Evolutionary conservation across 2,888 invertebrate species (phyloP).

Genomic region (Cyclophora albipunctata): DNA sequence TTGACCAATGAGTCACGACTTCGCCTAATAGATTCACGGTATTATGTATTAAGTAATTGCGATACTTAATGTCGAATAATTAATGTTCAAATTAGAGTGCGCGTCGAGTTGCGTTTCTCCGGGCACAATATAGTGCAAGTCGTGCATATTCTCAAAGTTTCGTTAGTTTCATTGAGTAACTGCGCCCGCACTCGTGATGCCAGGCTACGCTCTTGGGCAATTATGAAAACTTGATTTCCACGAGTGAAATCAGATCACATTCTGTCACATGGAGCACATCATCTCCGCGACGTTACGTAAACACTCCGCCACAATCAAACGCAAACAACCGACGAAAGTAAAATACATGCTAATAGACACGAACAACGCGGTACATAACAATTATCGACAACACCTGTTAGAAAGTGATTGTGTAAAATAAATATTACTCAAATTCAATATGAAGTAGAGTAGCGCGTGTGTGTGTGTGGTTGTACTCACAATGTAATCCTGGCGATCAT

Average conservation of each 20-base stretch:
- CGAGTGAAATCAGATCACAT: conserved; percentile 58
- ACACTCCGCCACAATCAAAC: conserved; percentile 21
- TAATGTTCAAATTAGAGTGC: too few relatives aligned
- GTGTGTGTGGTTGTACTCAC: conserved; percentile 43
- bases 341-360: conserved; percentile 37
- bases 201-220: conserved; percentile 60
- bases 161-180: conserved; percentile 71
- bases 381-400: conserved; percentile 41
- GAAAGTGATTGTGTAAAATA: conserved; percentile 47
- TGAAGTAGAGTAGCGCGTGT: conserved; percentile 12
- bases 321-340: conserved; percentile 49
- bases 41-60: too few relatives aligned
- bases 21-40: too few relatives aligned
- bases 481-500: conserved; percentile 62
- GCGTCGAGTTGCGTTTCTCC: too few relatives aligned
- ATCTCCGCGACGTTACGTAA: conserved; percentile 33
- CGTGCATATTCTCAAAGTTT: conserved; percentile 71
- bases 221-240: conserved; percentile 62
- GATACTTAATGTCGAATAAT: too few relatives aligned
- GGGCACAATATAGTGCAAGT: conserved; percentile 23
- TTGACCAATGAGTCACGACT: too few relatives aligned
- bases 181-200: conserved; percentile 69
- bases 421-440: conserved; percentile 21
- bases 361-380: conserved; percentile 29
- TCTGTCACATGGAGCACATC: conserved; percentile 37